Evolutionary conservation across 2,797 vertebrate genomes (phyloP), one percentile per base, ranked within the genome.

Genomic region (Cyclura pinguis): DNA sequence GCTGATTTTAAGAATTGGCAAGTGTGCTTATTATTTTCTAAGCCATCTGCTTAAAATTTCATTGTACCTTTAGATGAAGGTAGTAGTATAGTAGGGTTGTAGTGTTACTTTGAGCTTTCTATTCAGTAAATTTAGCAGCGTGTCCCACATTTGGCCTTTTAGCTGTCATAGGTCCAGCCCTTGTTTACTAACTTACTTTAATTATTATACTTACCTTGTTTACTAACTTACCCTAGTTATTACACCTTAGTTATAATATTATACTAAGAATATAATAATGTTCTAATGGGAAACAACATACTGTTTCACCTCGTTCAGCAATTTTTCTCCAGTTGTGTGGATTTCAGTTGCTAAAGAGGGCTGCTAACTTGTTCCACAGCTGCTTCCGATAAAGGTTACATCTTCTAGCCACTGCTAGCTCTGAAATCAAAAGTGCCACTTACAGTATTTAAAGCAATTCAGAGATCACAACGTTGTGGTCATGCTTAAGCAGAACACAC

Each of bases 81-180:
- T 16, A 78, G 22, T 47, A 24, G 18, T 62, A 1, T 0, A 47
- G 64, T 6, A 74, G 55, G 14, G 14, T 29, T 55, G 9, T 22
- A 82, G 35, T 1, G 13, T 80, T 76, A 52, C 76, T 84, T 84
- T 57, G 8, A 62, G 50, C 5, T 35, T 72, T 35, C 29, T n/a
- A 20, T 77, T 47, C 3, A 69, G 67, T 24, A n/a, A 29, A 24
- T 35, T 38, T 20, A 77, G 9, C 7, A 74, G 13, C 59, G 20
- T 72, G 38, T 35, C 7, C 81, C 92, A 52, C 67, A 9, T 50
- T 1, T 76, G 82, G 59, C 76, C 80, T 82, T 89, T 32, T 88
- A 18, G 18, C 84, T 42, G 87, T 42, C 73, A 73, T 76, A 35
- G 16, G 29, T 52, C 47, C 50, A 67, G 32, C 7, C 35, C 10